Evolutionary conservation across 1,140 invertebrate species (phyloP).

Genomic region (Ylistrum balloti): DNA sequence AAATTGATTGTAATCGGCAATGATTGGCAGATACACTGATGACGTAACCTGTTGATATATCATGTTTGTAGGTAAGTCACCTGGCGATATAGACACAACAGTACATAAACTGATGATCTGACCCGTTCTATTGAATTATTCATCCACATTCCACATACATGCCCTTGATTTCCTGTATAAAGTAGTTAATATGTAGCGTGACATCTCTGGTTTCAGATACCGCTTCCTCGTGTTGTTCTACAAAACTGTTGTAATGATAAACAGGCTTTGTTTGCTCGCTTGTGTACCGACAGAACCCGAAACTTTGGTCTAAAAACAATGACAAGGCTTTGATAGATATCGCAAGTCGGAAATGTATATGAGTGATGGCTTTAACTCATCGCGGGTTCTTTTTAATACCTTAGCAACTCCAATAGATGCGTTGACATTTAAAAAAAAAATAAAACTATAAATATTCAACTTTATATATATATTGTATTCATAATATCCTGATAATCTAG

Average conservation of each 20-base stretch:
- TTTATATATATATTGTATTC: too few species aligned
- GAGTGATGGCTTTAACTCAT: too few species aligned
- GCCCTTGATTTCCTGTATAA: not conserved
- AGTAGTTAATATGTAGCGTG: not conserved
- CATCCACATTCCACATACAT: not conserved
- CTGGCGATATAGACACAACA: not conserved
- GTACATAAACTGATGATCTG: not conserved
- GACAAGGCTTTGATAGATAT: not conserved
- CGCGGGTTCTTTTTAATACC: too few species aligned
- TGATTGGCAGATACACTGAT: not conserved
- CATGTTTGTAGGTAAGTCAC: not conserved
- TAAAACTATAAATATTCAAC: too few species aligned
- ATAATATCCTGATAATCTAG: too few species aligned
- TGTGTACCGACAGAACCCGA: not conserved
- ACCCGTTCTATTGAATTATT: not conserved
- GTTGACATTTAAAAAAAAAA: too few species aligned
- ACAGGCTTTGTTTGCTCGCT: not conserved
- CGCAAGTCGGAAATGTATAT: too few species aligned
- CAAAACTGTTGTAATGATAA: not conserved
- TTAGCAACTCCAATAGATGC: too few species aligned
- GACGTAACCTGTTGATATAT: conserved; percentile 12
- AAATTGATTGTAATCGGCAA: not conserved
- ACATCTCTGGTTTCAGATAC: not conserved
- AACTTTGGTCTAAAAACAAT: not conserved
- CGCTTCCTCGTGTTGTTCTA: not conserved